phyloP scores from a whole-genome alignment of 2,888 invertebrate genomes.

The Phoenoteleia sp. region DNA sequence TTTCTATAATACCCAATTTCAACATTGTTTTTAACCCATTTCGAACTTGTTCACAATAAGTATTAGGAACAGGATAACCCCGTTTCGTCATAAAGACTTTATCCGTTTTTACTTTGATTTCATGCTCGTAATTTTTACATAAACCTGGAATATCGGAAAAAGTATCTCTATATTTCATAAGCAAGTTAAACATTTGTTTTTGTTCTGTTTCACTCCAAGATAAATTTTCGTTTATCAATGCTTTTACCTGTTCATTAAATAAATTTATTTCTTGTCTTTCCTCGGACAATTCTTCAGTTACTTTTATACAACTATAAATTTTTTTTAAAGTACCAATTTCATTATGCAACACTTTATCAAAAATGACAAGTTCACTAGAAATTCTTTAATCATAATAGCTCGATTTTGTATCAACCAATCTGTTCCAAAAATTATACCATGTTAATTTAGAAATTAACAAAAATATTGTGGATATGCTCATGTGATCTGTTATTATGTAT shows the following conservation, averaged over 20 bases:
- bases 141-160: conserved; percentile 17
- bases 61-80: conserved; percentile 18
- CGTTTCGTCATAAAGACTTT: not conserved
- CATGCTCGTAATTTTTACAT: conserved; percentile 10
- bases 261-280: too few relatives aligned
- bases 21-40: conserved; percentile 10
- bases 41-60: conserved; percentile 8
- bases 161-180: conserved; percentile 5
- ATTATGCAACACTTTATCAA: not conserved
- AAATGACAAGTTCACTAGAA: not conserved
- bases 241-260: not conserved
- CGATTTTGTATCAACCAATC: not conserved
- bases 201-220: not conserved
- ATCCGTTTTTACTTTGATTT: conserved; percentile 16
- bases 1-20: conserved; percentile 35
- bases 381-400: not conserved
- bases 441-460: not conserved
- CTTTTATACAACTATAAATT: not conserved
- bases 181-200: not conserved
- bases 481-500: not conserved
- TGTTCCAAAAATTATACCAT: not conserved
- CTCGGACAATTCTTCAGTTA: too few relatives aligned
- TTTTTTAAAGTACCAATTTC: not conserved
- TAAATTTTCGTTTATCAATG: not conserved
- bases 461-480: not conserved